Percentiles rank a stretch among this genome's conserved stretches.
phyloP scores from a whole-genome alignment of 1,140 invertebrate species.

The Radopholus similis region DNA sequence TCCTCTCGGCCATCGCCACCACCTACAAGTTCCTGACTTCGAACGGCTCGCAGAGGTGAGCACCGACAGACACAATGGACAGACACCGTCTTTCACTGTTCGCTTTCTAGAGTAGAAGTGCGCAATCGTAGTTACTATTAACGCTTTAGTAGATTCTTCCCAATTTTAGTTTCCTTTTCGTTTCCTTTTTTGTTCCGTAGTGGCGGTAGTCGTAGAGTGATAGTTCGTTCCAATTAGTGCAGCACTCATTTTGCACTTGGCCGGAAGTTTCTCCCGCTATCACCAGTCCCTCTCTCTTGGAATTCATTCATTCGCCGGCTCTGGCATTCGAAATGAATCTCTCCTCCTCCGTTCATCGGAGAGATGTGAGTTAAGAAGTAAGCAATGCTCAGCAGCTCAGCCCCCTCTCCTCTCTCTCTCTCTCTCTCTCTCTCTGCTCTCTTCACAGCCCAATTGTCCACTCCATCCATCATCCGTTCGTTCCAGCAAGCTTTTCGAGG shows the following conservation, averaged over 20 bases:
- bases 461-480: background rate
- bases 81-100: background rate
- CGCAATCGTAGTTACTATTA: no score
- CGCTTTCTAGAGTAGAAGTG: background rate
- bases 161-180: no score
- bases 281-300: no score
- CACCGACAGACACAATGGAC: no score
- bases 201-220: background rate
- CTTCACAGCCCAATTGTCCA: background rate
- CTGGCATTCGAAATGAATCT: no score
- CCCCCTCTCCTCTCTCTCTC: background rate
- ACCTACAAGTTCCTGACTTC: slow-evolving; percentile 59
- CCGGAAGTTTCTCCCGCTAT: no score
- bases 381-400: no score
- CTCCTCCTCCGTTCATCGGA: background rate
- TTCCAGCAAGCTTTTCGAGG: background rate
- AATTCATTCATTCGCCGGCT: no score
- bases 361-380: no score
- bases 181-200: no score
- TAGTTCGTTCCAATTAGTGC: background rate
- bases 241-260: no score
- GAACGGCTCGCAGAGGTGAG: slow-evolving; percentile 27
- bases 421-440: background rate
- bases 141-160: no score
- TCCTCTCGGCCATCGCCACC: slow-evolving; percentile 48